Percentiles rank a stretch among this genome's conserved stretches.
These are phyloP conservation scores for Strigamia crassipes DNA, from an alignment of 2,888 invertebrate genomes.

Conservation along the genomic window DNA sequence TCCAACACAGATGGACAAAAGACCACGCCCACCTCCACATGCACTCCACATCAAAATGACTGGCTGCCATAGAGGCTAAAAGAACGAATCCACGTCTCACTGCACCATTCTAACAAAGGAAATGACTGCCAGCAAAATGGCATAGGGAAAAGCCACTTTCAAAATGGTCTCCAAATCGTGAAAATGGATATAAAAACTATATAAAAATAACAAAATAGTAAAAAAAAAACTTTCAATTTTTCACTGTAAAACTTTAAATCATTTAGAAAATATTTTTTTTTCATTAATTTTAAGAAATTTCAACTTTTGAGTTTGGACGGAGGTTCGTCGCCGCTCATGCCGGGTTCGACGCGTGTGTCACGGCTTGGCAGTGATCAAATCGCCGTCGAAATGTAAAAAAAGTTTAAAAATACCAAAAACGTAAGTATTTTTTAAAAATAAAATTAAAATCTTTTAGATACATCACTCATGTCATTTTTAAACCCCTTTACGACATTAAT, in stretches of 20 bases:
- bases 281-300: too few relatives aligned
- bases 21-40: conserved; percentile 23
- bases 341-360: too few relatives aligned
- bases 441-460: too few relatives aligned
- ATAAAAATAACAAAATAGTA: background rate
- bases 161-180: background rate
- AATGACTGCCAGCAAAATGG: conserved; percentile 22
- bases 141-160: background rate
- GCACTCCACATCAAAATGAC: conserved; percentile 26
- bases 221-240: background rate
- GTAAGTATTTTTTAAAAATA: too few relatives aligned
- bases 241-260: background rate
- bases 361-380: too few relatives aligned
- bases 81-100: background rate
- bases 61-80: background rate
- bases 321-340: too few relatives aligned
- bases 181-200: background rate
- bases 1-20: conserved; percentile 30
- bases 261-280: background rate
- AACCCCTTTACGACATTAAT: too few relatives aligned
- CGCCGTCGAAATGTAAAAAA: too few relatives aligned
- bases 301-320: too few relatives aligned
- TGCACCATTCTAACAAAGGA: background rate
- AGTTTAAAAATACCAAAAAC: too few relatives aligned
- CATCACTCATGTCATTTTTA: too few relatives aligned